phyloP scores from a whole-genome alignment of 2,797 vertebrate genomes.

The Brachymystax lenok region DNA sequence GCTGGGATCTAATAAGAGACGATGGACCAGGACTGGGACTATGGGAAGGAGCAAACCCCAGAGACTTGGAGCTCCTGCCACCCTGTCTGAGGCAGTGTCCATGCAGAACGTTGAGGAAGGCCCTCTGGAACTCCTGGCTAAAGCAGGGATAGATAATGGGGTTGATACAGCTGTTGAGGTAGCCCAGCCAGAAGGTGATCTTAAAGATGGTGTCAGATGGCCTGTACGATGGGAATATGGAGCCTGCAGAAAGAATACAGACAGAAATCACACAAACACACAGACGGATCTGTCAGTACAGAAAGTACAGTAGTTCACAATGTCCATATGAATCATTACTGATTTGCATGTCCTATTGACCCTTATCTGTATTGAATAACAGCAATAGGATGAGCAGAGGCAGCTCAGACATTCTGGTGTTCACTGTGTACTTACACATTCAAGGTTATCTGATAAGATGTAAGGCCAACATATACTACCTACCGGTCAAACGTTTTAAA shows the following conservation, averaged over 20 bases:
- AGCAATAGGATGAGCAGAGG: neutral
- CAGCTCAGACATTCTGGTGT: neutral
- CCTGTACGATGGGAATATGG: constrained; percentile 91
- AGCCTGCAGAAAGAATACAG: constrained; percentile 72
- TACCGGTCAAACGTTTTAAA: too few species aligned
- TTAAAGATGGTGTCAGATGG: constrained; percentile 93
- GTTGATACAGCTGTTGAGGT: constrained; percentile 98
- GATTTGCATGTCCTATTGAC: too few species aligned
- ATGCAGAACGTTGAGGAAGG: constrained; percentile 87
- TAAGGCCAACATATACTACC: neutral
- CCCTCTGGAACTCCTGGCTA: constrained; percentile 94
- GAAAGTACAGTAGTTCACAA: too few species aligned
- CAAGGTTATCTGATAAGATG: too few species aligned
- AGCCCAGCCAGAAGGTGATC: constrained; percentile 97
- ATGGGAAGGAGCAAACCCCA: constrained; percentile 56
- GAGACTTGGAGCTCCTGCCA: constrained; percentile 50
- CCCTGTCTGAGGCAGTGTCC: constrained; percentile 79
- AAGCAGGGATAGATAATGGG: constrained; percentile 97
- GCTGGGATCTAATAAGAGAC: constrained; percentile 27
- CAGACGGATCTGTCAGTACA: neutral
- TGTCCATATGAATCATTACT: neutral
- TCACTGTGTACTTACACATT: too few species aligned
- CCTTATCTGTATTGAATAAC: neutral
- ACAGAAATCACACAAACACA: neutral
- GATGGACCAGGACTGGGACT: constrained; percentile 12